A percentile compares a stretch with the other conserved stretches of the same genome.
These are phyloP conservation scores for Eubucco bourcierii DNA, from an alignment of 2,113 vertebrate genomes.

Conservation along the genomic window DNA sequence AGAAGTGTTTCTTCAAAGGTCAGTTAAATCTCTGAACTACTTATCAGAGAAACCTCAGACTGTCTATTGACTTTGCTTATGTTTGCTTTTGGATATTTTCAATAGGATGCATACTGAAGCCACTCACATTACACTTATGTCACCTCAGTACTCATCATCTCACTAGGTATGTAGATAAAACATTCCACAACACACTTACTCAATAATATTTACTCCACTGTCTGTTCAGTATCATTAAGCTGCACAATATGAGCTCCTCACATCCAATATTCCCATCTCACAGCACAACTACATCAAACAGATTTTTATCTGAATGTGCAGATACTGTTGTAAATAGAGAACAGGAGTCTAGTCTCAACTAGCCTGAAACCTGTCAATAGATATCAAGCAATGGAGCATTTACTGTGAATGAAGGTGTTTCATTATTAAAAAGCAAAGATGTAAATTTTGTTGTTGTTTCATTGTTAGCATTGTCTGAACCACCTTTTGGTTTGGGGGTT, in stretches of 20 bases:
- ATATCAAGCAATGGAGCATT: background rate
- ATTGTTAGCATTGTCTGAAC: background rate
- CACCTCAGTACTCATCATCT: background rate
- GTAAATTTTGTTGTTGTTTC: background rate
- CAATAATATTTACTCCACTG: background rate
- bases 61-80: background rate
- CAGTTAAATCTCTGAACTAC: background rate
- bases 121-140: background rate
- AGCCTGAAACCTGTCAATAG: background rate
- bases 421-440: background rate
- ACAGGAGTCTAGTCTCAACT: background rate
- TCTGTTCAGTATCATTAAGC: background rate
- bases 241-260: background rate
- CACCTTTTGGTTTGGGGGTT: background rate
- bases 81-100: background rate
- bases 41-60: background rate
- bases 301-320: background rate
- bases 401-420: background rate
- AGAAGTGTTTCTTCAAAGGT: background rate
- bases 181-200: background rate
- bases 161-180: background rate
- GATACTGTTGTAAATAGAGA: background rate
- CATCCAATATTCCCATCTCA: background rate
- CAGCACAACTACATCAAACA: background rate
- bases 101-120: accelerated